These are phyloP conservation scores for Phyllotreta cruciferae DNA, from an alignment of 2,888 invertebrate genomes.

Conservation along the genomic window DNA sequence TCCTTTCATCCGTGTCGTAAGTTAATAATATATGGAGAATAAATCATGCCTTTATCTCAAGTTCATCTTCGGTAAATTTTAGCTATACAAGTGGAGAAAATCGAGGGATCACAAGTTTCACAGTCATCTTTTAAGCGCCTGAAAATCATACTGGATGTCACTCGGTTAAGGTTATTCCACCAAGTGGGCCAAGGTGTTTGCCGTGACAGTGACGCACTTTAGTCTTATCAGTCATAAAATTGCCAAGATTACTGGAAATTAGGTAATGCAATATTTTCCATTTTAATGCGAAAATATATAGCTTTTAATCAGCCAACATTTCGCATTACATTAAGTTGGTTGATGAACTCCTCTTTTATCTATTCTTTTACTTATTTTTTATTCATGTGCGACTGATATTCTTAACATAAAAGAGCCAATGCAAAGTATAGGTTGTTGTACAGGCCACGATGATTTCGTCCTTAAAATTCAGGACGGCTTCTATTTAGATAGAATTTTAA, in stretches of 20 bases:
- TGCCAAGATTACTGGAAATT: no score
- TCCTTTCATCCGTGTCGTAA: conserved; percentile 1
- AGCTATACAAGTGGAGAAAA: conserved; percentile 7
- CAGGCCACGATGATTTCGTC: no score
- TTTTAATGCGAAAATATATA: no score
- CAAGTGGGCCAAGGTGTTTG: conserved; percentile 24
- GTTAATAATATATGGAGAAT: conserved; percentile 12
- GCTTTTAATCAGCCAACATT: no score
- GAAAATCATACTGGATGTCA: conserved; percentile 20
- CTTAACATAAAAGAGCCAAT: neutral
- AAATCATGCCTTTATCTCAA: conserved; percentile 19
- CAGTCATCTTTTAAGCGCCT: conserved; percentile 1
- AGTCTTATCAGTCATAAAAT: no score
- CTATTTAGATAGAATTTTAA: neutral
- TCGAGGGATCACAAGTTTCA: conserved; percentile 5
- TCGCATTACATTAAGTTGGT: no score
- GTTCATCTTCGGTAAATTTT: conserved; percentile 23
- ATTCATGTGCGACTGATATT: no score
- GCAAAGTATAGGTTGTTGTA: neutral
- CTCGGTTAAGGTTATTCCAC: conserved; percentile 26
- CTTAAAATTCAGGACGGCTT: no score
- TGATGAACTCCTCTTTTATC: no score
- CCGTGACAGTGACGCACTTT: conserved; percentile 1
- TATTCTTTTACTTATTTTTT: no score
- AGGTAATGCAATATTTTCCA: no score